Evolutionary conservation across 2,797 vertebrate species (phyloP).

Genomic region (Austrolebias charrua): DNA sequence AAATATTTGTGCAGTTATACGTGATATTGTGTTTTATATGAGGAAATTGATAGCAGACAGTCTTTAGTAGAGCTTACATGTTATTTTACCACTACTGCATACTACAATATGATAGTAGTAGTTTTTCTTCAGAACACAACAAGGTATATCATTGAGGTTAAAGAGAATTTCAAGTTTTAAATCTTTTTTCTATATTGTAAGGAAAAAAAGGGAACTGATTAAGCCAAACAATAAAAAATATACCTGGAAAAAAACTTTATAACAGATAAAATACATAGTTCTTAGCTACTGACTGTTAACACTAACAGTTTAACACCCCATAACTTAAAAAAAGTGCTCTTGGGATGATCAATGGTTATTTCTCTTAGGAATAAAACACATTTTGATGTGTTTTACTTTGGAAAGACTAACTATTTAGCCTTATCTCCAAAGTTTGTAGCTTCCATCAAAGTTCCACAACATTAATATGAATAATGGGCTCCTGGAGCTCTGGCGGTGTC

Average conservation of each 20-base stretch:
- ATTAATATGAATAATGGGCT: constrained; percentile 64
- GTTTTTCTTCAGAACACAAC: neutral
- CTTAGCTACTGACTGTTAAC: neutral
- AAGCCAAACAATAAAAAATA: constrained; percentile 3
- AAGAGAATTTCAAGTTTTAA: neutral
- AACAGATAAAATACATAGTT: neutral
- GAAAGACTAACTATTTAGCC: constrained; percentile 37
- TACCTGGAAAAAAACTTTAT: neutral
- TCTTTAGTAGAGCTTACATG: no score
- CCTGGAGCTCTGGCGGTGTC: constrained; percentile 45
- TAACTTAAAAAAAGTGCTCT: neutral
- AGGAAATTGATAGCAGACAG: no score
- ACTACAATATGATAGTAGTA: no score
- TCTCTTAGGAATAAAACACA: constrained; percentile 18
- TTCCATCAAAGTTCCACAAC: constrained; percentile 52
- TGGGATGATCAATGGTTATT: constrained; percentile 2
- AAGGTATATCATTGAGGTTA: neutral
- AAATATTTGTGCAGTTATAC: no score
- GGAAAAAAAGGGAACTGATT: neutral
- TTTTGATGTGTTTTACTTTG: constrained; percentile 31
- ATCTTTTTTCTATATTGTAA: neutral
- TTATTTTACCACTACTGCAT: no score
- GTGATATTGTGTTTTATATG: no score
- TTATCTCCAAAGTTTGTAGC: constrained; percentile 43
- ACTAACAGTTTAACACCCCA: neutral